These are phyloP conservation scores for Chamaea fasciata DNA, from an alignment of 2,113 vertebrate genomes.

Conservation along the genomic window DNA sequence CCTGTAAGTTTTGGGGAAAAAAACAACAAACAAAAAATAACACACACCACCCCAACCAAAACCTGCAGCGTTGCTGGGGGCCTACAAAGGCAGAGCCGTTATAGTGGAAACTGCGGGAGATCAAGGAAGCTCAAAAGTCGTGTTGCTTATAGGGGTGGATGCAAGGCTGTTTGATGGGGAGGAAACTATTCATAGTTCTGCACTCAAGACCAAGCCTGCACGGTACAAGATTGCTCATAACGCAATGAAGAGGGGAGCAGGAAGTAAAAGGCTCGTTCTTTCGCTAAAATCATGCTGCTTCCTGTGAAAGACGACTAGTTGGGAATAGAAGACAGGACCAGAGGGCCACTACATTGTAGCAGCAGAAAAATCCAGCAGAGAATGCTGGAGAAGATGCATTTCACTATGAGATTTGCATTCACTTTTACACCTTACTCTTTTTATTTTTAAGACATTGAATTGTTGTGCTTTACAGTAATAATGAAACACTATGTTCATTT, in stretches of 20 bases:
- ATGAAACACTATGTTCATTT: background rate
- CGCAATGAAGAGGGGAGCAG: background rate
- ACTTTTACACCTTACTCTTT: background rate
- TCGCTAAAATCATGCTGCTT: background rate
- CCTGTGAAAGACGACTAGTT: background rate
- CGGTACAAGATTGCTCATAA: background rate
- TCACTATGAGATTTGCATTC: background rate
- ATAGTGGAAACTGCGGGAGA: background rate
- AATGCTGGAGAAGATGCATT: background rate
- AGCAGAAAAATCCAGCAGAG: background rate
- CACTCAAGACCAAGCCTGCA: fast-evolving
- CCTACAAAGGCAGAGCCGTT: fast-evolving
- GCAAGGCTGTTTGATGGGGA: fast-evolving
- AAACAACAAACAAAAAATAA: no score
- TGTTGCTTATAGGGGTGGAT: fast-evolving
- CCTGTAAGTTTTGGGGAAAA: background rate
- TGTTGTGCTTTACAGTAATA: background rate
- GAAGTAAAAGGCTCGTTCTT: background rate
- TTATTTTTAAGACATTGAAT: background rate
- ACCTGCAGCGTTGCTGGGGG: background rate
- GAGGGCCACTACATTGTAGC: background rate
- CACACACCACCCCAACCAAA: no score
- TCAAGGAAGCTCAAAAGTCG: no score
- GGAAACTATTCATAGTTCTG: fast-evolving
- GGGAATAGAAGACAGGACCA: background rate